A percentile compares a stretch with the other conserved stretches of the same genome.
These are phyloP conservation scores for Karalla daura DNA, from an alignment of 2,797 vertebrate genomes.

Conservation along the genomic window DNA sequence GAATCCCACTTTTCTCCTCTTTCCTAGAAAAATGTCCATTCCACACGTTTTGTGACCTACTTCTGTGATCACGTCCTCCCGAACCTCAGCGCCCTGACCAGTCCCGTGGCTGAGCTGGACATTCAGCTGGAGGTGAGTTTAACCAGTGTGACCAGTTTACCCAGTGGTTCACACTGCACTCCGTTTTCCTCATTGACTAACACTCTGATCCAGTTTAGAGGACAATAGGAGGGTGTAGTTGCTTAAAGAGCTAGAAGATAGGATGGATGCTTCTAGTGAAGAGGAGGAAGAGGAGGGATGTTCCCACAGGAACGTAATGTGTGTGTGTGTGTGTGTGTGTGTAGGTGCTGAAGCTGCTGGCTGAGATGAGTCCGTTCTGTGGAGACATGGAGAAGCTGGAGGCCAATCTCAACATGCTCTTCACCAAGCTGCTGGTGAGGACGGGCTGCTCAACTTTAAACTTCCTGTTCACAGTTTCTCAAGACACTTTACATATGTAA, in stretches of 20 bases:
- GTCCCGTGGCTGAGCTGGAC: conserved; percentile 94
- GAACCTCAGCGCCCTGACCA: conserved; percentile 92
- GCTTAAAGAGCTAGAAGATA: too few relatives aligned
- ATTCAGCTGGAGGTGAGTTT: conserved; percentile 95
- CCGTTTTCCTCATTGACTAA: too few relatives aligned
- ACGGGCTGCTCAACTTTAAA: too few relatives aligned
- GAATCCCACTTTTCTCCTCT: neutral
- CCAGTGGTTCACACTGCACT: too few relatives aligned
- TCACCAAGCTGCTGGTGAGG: conserved; percentile 96
- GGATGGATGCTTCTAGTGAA: too few relatives aligned
- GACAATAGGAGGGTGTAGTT: too few relatives aligned
- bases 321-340: conserved; percentile 22
- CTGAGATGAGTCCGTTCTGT: conserved; percentile 98
- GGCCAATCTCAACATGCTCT: conserved; percentile 95
- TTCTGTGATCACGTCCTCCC: conserved; percentile 97
- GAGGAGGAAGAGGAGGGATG: too few relatives aligned
- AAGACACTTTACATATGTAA: too few relatives aligned
- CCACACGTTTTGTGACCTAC: conserved; percentile 96
- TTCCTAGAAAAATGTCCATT: conserved; percentile 97
- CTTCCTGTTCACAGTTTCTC: too few relatives aligned
- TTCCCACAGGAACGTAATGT: too few relatives aligned
- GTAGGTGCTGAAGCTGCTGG: conserved; percentile 96
- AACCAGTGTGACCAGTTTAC: too few relatives aligned
- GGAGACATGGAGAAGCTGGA: conserved; percentile 99
- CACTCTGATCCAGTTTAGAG: too few relatives aligned